These are phyloP conservation scores for Scytalopus superciliaris DNA, from an alignment of 2,113 vertebrate species.

Conservation along the genomic window DNA sequence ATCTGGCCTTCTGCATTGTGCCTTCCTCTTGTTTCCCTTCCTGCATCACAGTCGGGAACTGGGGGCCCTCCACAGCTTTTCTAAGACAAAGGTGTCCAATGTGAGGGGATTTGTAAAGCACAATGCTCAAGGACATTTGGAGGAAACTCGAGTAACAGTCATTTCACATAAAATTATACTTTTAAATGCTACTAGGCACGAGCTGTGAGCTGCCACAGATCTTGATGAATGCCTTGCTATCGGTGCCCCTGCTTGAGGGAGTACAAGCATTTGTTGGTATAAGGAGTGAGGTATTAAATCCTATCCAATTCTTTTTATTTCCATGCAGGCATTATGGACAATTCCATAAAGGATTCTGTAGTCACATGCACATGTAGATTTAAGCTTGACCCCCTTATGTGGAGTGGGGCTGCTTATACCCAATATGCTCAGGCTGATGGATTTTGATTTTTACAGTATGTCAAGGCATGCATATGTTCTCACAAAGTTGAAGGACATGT, in stretches of 20 bases:
- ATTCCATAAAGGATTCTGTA: not conserved
- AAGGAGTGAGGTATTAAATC: not conserved
- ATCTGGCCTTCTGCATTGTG: rapidly evolving
- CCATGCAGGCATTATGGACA: not conserved
- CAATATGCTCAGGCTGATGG: rapidly evolving
- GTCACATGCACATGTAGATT: rapidly evolving
- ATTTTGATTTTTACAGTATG: not conserved
- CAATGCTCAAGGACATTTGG: not conserved
- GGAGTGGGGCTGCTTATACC: not conserved
- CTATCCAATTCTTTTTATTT: not conserved
- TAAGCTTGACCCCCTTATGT: not conserved
- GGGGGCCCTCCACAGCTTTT: not conserved
- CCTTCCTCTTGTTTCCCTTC: not conserved
- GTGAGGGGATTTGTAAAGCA: not conserved
- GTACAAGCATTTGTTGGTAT: not conserved
- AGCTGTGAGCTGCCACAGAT: not conserved
- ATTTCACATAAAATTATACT: not conserved
- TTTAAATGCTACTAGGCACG: not conserved
- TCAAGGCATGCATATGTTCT: not conserved
- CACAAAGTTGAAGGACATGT: not conserved
- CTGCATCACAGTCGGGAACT: not conserved
- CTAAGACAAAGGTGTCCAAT: not conserved
- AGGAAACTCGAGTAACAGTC: not conserved
- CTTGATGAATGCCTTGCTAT: not conserved
- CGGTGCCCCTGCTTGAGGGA: not conserved